Base-by-base conservation (phyloP, 2,797 vertebrate species). In the Heterohyrax brucei region DNA sequence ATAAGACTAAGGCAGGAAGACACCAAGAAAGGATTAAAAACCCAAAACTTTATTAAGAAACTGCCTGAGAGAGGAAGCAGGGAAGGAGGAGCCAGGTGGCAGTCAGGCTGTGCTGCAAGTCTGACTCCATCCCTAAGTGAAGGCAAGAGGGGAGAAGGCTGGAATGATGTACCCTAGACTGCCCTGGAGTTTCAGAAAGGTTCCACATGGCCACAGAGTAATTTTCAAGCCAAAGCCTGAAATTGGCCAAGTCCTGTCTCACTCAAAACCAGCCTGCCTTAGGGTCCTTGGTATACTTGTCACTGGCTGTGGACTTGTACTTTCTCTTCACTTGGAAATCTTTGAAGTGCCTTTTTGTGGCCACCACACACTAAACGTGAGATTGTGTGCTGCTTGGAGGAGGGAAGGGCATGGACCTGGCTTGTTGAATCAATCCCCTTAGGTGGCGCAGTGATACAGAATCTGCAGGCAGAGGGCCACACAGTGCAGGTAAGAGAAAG, bases 211-310 rank as follows among this genome's bases (percentile, higher is more conserved):
- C 39, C n/a, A 5, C 0, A 26, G 1, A 8, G 7, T 21, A 59
- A 0, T 68, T 28, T 84, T 85, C 66, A 39, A 61, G 39, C n/a
- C 28, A 24, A 4, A 72, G 22, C 9, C 1, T 2, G 0, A 39
- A 46, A 30, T 66, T 3, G 3, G 24, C 24, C 21, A 30, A 82
- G 76, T 70, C 30, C 64, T 48, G 1, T 21, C 9, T 70, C 3
- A 5, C 68, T 21, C 0, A 0, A 1, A 2, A 30, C 3, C 0
- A 4, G 33, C 21, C n/a, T 18, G 10, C 24, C 1, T 21, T 0
- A 2, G 16, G 19, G 62, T 33, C 19, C 21, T 28, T 14, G 0
- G 9, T 73, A 4, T 44, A 18, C 26, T 26, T 19, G 1, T 33
- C 79, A 10, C 13, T 70, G 68, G 5, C 30, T 70, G 5, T 2